phyloP scores from a whole-genome alignment of 1,140 invertebrate genomes.

The Drosophila kanapiae region DNA sequence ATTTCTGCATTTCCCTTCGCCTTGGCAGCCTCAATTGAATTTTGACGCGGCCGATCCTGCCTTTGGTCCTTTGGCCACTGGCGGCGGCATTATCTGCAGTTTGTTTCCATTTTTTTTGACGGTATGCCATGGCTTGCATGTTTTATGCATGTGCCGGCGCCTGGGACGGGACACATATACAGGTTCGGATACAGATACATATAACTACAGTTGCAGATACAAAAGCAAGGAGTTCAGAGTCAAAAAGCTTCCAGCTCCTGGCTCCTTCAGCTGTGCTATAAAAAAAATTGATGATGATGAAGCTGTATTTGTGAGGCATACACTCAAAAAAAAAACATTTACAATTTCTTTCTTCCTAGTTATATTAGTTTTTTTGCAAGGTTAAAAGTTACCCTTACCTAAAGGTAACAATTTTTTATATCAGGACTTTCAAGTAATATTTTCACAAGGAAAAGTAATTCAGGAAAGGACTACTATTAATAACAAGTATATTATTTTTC shows the following conservation, averaged over 20 bases:
- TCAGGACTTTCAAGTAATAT: too few species aligned
- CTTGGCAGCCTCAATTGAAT: constrained; percentile 71
- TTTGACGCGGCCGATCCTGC: constrained; percentile 66
- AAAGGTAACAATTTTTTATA: too few species aligned
- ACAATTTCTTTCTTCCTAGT: too few species aligned
- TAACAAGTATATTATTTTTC: neutral
- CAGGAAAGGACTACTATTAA: too few species aligned
- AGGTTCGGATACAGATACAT: constrained; percentile 28
- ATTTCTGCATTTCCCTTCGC: constrained; percentile 49
- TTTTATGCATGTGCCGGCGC: constrained; percentile 67
- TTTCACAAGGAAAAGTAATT: too few species aligned
- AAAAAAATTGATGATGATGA: constrained; percentile 74
- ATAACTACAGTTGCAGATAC: constrained; percentile 19
- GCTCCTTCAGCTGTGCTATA: neutral
- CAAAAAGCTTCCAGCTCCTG: constrained; percentile 18
- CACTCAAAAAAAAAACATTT: neutral
- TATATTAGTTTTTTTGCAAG: too few species aligned
- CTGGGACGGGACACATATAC: constrained; percentile 34
- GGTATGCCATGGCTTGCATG: constrained; percentile 43
- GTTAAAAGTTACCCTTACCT: too few species aligned
- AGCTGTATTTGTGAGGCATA: constrained; percentile 32
- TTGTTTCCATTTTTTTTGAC: constrained; percentile 21
- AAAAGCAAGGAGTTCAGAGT: constrained; percentile 14
- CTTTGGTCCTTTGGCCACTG: constrained; percentile 39
- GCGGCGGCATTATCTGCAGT: constrained; percentile 45